A percentile compares a stretch with the other conserved stretches of the same genome.
Evolutionary conservation across 2,113 vertebrate genomes (phyloP).

Genomic region (Neogobius melanostomus): DNA sequence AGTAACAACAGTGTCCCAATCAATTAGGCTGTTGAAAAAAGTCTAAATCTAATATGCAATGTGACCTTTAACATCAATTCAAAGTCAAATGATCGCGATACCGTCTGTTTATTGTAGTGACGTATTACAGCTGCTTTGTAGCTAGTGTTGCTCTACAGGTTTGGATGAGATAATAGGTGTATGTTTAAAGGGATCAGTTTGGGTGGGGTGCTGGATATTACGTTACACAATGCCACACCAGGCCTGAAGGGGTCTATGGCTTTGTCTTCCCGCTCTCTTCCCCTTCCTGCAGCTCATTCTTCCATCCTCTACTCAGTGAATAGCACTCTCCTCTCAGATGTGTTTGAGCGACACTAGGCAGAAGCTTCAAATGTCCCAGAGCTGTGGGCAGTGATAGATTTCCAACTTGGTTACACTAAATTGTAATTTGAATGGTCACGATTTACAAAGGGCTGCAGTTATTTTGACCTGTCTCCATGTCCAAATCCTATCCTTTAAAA

Average conservation of each 20-base stretch:
- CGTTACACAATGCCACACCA: slow-evolving; percentile 67
- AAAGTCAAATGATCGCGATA: not conserved
- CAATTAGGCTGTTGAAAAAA: too few relatives aligned
- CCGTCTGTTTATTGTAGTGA: not conserved
- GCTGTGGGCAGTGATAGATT: too few relatives aligned
- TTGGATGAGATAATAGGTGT: slow-evolving; percentile 29
- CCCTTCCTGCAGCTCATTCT: slow-evolving; percentile 47
- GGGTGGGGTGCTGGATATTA: slow-evolving; percentile 68
- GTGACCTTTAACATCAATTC: not conserved
- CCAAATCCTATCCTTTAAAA: too few relatives aligned
- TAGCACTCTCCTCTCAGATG: slow-evolving; percentile 37
- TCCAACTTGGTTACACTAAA: too few relatives aligned
- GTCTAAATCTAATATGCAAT: too few relatives aligned
- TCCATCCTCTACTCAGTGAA: slow-evolving; percentile 30
- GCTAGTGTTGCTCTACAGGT: slow-evolving; percentile 26
- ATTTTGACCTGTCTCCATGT: too few relatives aligned
- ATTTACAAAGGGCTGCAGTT: too few relatives aligned
- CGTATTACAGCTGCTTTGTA: slow-evolving; percentile 2
- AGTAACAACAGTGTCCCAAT: too few relatives aligned
- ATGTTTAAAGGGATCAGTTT: slow-evolving; percentile 58
- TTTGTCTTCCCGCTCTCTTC: slow-evolving; percentile 50
- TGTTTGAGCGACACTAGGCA: slow-evolving; percentile 52
- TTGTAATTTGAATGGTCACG: too few relatives aligned
- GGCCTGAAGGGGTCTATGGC: slow-evolving; percentile 59
- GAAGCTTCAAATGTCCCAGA: not conserved